Base-by-base conservation (phyloP, 2,797 vertebrate genomes). In the Sebastes dallii region DNA sequence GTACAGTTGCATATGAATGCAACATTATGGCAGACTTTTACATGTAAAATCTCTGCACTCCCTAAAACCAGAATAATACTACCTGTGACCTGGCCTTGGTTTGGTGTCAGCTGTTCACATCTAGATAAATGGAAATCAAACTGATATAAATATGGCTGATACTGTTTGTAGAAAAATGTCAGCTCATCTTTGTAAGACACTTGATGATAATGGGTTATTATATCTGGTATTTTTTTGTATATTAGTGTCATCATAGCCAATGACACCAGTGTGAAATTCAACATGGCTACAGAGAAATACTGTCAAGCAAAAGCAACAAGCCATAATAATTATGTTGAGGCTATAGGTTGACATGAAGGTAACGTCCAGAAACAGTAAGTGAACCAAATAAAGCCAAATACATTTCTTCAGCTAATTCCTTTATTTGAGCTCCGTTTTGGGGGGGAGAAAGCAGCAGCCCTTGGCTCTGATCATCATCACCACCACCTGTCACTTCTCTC, bases 401-500 rank as follows among this genome's bases (percentile, higher is more conserved):
- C 30, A 69, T 85, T 72, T 86, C 77, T 82, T 77, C 5, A 24
- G 70, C 64, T 75, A 68, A 87, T 86, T 77, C 59, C 58, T 77
- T 79, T 75, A 86, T 87, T 86, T 82, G 72, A 87, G 80, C 75
- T 81, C 42, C 14, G 71, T 82, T 71, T 79, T 69, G 56, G 20
- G 34, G 54, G 80, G 78, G 34, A 7, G 2, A n/a, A 72, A 78
- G 81, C 85, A 75, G 83, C 84, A 91, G 90, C 85, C 75, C 78
- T 90, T 91, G 91, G 92, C 91, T 92, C 84, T 85, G 87, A 93
- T 94, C 90, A 91, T 92, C 87, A 89, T 73, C 91, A 89, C 81
- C 92, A 92, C 94, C 94, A 95, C 92, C 94, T 95, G 94, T 94
- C 94, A 94, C 91, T 95, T 93, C 91, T 94, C 91, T 94, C 94